Base-by-base conservation (phyloP, 2,113 vertebrate genomes). In the Coptodon rendalli region DNA sequence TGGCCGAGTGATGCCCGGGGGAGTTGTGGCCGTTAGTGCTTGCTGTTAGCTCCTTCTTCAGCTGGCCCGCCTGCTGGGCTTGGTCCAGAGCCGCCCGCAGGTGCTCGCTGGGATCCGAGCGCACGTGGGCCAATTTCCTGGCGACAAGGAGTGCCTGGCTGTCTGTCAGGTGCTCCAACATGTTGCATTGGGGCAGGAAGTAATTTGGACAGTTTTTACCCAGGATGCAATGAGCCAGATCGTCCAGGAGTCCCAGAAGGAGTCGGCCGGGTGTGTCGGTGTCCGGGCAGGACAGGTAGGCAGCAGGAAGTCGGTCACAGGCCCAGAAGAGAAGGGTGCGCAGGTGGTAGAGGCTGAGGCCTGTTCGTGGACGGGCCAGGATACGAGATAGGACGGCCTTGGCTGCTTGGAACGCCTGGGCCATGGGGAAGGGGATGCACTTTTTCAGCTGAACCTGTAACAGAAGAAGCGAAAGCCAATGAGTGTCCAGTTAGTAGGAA, bases 241-340 rank as follows among this genome's bases (percentile, higher is more conserved):
- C 97, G 4, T 98, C 97, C 34, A 98, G 94, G 19, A 98, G 97
- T 53, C 97, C 97, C 6, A 98, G 95, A 8, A 97, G 94, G 43
- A 97, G 95, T 82, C 96, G 97, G 45, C 96, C 97, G 2, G 97
- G 95, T 1, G 96, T 97, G 52, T 97, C 95, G 0, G 96, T 84
- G 2, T 97, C 96, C 1, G 92, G 59, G 85, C 95, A 93, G 71
- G 95, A 96, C 76, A 98, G 90, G 92, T 97, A 98, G 81, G 96
- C 92, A 1, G 95, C 45, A 0, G 97, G 97, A 22, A 98, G 96
- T 7, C 97, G 96, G 89, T 98, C 97, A 12, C 97, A 98, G 10
- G 97, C 97, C 97, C 97, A 97, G 90, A 97, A 97, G 27, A 97
- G 96, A 31, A 97, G 89, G 1, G 97, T 97, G 34, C 97, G 96